Conservation (phyloP, 2,113 vertebrate species). For the Anseranas semipalmata region DNA sequence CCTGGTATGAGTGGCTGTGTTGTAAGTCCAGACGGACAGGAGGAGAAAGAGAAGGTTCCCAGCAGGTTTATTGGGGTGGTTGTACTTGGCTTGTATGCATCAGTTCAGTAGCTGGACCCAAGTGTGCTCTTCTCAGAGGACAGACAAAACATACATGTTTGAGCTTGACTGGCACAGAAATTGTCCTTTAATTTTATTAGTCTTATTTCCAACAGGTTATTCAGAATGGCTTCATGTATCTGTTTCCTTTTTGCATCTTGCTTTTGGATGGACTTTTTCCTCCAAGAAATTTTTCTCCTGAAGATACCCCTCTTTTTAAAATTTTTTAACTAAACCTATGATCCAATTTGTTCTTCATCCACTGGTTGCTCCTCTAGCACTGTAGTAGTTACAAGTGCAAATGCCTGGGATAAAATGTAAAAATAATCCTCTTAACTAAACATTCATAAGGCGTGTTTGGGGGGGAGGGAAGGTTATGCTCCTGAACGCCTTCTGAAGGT, state of each 20-base stretch:
- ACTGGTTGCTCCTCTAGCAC: background rate
- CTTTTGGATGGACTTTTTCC: background rate
- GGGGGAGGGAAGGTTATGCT: background rate
- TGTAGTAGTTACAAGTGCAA: background rate
- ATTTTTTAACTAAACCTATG: background rate
- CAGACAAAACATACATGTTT: fast-evolving
- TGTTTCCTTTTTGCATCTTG: background rate
- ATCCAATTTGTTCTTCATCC: background rate
- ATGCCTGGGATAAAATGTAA: background rate
- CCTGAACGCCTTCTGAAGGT: background rate
- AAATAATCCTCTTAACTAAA: background rate
- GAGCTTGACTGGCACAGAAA: background rate
- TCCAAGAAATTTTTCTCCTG: background rate
- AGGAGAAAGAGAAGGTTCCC: background rate
- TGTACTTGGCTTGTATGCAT: background rate
- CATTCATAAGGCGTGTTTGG: background rate
- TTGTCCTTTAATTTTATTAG: background rate
- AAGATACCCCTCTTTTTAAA: background rate
- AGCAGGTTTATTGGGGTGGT: background rate
- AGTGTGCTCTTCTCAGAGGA: background rate
- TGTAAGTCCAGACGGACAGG: background rate
- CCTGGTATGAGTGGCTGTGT: fast-evolving
- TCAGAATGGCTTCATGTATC: background rate
- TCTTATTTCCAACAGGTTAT: background rate
- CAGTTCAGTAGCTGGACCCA: background rate